These are phyloP conservation scores for Phalacrocorax pelagicus DNA, from an alignment of 2,113 vertebrate genomes.

Conservation along the genomic window DNA sequence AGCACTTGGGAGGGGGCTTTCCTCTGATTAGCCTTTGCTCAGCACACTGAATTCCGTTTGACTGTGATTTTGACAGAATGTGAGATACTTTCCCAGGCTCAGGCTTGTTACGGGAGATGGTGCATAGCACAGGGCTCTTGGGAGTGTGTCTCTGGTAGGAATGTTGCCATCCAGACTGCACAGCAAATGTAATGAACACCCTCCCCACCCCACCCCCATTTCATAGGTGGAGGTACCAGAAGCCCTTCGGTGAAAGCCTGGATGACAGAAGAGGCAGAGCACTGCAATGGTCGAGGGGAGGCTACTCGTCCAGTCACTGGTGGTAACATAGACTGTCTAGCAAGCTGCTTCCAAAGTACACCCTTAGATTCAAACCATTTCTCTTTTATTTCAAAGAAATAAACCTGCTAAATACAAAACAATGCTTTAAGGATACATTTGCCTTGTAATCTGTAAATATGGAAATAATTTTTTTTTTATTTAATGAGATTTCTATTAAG, in stretches of 20 bases:
- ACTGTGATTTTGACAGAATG: not conserved
- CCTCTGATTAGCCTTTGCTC: not conserved
- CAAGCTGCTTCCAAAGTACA: slow-evolving; percentile 51
- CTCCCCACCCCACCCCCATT: not conserved
- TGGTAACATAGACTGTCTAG: slow-evolving; percentile 45
- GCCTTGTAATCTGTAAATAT: slow-evolving; percentile 80
- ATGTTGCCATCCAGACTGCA: not conserved
- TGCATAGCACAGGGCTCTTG: not conserved
- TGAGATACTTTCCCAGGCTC: not conserved
- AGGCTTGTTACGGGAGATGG: not conserved
- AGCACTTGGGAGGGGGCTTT: not conserved
- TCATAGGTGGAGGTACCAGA: slow-evolving; percentile 81
- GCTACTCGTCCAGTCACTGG: not conserved
- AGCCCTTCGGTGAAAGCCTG: slow-evolving; percentile 72
- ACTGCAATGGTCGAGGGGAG: not conserved
- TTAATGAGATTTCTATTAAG: slow-evolving; percentile 65
- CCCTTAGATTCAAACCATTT: slow-evolving; percentile 47
- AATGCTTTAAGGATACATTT: slow-evolving; percentile 56
- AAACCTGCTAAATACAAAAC: not conserved
- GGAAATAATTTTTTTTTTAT: slow-evolving; percentile 74
- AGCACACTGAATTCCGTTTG: not conserved
- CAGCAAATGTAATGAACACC: slow-evolving; percentile 20
- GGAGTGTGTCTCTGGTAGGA: not conserved
- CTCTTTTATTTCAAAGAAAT: slow-evolving; percentile 41
- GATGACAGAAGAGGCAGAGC: not conserved